These are phyloP conservation scores for Lobophora halterata DNA, from an alignment of 2,888 invertebrate species.

Conservation along the genomic window DNA sequence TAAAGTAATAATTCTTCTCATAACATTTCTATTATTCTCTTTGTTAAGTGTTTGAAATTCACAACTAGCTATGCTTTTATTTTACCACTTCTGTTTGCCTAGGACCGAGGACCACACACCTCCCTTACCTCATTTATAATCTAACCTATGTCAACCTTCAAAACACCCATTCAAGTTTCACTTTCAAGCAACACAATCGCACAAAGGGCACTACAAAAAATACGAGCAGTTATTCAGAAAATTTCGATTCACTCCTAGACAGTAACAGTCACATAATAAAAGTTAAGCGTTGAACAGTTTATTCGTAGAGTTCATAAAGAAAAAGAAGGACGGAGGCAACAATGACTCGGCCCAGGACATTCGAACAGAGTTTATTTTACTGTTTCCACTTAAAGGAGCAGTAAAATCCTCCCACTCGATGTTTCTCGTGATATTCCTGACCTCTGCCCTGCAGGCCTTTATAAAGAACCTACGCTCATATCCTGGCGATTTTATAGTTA, in stretches of 20 bases:
- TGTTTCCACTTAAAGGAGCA: slow-evolving; percentile 66
- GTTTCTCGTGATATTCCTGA: slow-evolving; percentile 68
- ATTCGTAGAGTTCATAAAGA: slow-evolving; percentile 60
- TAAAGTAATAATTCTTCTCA: neutral
- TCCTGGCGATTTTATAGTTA: slow-evolving; percentile 42
- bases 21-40: neutral
- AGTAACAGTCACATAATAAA: slow-evolving; percentile 51
- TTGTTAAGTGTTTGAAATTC: no score
- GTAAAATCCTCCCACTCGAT: slow-evolving; percentile 74
- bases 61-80: no score
- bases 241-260: slow-evolving; percentile 29
- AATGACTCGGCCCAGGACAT: slow-evolving; percentile 65
- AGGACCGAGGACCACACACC: no score
- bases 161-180: neutral
- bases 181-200: slow-evolving; percentile 4
- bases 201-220: slow-evolving; percentile 18
- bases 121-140: neutral
- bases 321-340: slow-evolving; percentile 53
- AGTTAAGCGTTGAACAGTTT: slow-evolving; percentile 53
- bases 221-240: slow-evolving; percentile 32
- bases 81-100: no score
- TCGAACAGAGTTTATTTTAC: slow-evolving; percentile 67
- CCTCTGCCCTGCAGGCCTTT: slow-evolving; percentile 55
- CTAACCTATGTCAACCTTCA: neutral
- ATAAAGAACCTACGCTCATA: slow-evolving; percentile 30